Evolutionary conservation across 2,797 vertebrate species (phyloP), one percentile per base, ranked within the genome.

Genomic region (Emydoidea blandingii): DNA sequence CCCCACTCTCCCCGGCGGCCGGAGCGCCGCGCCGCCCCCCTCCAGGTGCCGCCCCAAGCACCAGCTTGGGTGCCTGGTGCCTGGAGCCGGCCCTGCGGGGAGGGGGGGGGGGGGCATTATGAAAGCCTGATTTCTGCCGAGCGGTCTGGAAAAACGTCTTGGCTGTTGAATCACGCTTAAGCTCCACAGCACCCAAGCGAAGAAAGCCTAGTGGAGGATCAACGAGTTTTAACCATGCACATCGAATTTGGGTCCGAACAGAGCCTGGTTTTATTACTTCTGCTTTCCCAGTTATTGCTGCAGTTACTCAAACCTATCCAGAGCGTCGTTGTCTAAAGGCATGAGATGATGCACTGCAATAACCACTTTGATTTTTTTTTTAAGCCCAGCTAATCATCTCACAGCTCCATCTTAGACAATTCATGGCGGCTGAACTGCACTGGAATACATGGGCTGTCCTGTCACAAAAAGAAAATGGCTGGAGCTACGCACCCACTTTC

Each of bases 121-220:
- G 91, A 96, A 97, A 97, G 53, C 86, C 94, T 97, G 95, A 97
- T 97, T 97, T 97, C 97, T 96, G 89, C 86, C 91, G 79, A 96
- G 89, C 54, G 4, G 79, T 88, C 88, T 96, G 92, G 92, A 91
- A 89, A 95, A 90, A 91, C n/a, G 79, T 82, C 65, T 95, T 95
- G 95, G 97, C 97, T 95, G 81, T 85, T 49, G 93, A 96, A 95
- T 72, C 52, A 91, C 86, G 53, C 90, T 85, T 88, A 96, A 78
- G 44, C 21, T 47, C 27, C 27, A 37, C 65, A 83, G 41, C 25
- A 44, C 21, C 94, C 87, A 79, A 96, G 95, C 94, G 88, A 96
- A 94, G 87, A 96, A 95, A 93, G 72, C 90, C 94, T 95, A 91
- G 85, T 90, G 90, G 90, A 91, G 79, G 90, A 95, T 95, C 96